Evolutionary conservation across 2,888 invertebrate species (phyloP).

Genomic region (Agrochola circellaris): DNA sequence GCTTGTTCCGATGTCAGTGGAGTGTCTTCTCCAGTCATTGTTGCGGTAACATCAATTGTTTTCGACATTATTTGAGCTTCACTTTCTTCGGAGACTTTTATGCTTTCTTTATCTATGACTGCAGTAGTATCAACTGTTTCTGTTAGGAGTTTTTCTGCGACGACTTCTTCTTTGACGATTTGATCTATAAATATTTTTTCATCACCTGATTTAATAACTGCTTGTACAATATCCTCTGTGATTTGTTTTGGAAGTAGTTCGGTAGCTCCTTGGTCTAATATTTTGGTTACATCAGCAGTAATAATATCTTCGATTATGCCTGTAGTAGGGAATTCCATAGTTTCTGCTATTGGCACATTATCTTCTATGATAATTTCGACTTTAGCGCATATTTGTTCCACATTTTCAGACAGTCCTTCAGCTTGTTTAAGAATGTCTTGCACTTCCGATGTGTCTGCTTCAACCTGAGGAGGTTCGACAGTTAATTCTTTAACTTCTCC

Average conservation of each 20-base stretch:
- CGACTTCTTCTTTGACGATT: neutral
- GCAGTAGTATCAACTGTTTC: neutral
- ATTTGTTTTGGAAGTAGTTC: neutral
- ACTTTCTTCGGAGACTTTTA: neutral
- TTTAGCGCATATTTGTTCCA: neutral
- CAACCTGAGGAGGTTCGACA: neutral
- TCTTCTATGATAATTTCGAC: neutral
- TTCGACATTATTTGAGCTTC: neutral
- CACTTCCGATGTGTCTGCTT: neutral
- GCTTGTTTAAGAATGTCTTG: neutral
- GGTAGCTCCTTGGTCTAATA: neutral
- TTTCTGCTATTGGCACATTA: neutral
- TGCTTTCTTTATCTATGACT: neutral
- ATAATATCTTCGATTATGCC: neutral
- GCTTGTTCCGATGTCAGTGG: neutral
- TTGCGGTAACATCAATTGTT: neutral
- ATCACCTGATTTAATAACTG: neutral
- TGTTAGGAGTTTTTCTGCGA: neutral
- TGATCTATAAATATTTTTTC: neutral
- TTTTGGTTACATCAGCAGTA: neutral
- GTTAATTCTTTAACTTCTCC: neutral
- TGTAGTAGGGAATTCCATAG: neutral
- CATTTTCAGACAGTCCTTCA: neutral
- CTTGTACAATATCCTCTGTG: neutral
- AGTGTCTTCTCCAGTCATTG: neutral